A percentile compares a stretch with the other conserved stretches of the same genome.
Conservation (phyloP, 2,888 invertebrate species). For the Polydrusus pterygomalis region DNA sequence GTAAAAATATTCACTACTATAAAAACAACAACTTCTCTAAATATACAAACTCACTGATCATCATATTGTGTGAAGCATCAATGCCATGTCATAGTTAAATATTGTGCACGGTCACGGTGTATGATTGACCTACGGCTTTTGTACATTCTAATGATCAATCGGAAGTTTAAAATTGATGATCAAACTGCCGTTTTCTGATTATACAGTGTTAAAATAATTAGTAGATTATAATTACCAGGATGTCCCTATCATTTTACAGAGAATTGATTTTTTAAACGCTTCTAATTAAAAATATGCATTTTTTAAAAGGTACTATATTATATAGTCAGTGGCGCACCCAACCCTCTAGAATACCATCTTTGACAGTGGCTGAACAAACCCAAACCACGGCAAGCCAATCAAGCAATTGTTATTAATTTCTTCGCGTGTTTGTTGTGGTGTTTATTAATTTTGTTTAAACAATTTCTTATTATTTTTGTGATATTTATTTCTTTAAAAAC, state of each 20-base stretch:
- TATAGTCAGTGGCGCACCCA: too few species aligned
- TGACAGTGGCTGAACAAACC: too few species aligned
- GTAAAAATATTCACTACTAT: too few species aligned
- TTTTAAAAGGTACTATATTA: too few species aligned
- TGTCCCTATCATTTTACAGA: not conserved
- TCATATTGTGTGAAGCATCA: constrained; percentile 10
- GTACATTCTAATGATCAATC: constrained; percentile 7
- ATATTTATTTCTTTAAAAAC: too few species aligned
- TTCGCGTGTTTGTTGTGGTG: too few species aligned
- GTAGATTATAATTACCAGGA: not conserved
- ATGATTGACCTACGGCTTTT: constrained; percentile 19
- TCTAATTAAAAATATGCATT: too few species aligned
- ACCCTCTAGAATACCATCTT: too few species aligned
- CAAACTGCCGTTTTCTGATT: not conserved
- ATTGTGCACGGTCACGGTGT: constrained; percentile 20
- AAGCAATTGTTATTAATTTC: too few species aligned
- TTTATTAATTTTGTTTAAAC: too few species aligned
- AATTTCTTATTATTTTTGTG: too few species aligned
- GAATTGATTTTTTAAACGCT: not conserved
- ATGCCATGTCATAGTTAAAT: constrained; percentile 19
- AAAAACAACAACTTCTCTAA: not conserved
- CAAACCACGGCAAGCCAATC: too few species aligned
- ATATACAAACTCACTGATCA: not conserved
- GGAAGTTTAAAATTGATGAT: constrained; percentile 3
- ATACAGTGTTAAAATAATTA: constrained; percentile 5